phyloP scores from a whole-genome alignment of 2,113 vertebrate species.

The Aplodontia rufa region DNA sequence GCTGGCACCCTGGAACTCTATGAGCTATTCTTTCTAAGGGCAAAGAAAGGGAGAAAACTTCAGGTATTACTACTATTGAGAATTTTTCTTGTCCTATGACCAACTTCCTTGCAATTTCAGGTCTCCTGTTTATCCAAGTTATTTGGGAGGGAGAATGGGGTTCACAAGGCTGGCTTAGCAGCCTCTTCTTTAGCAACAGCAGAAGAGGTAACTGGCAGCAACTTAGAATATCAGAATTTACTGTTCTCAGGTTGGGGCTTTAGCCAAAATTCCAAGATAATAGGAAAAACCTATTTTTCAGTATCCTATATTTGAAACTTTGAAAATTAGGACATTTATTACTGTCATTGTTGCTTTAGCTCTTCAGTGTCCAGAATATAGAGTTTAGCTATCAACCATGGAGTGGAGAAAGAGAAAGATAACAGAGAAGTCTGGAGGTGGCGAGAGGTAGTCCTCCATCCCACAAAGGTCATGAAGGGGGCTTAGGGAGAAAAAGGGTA shows the following conservation, averaged over 20 bases:
- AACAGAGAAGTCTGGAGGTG: background rate
- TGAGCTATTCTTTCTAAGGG: background rate
- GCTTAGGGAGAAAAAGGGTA: accelerated
- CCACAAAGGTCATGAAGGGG: background rate
- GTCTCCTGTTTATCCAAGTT: background rate
- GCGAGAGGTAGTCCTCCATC: background rate
- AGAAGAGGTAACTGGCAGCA: background rate
- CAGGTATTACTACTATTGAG: background rate
- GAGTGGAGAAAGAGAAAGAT: background rate
- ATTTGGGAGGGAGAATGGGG: background rate
- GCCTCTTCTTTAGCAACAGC: background rate
- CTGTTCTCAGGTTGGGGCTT: background rate
- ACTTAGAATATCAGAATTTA: background rate
- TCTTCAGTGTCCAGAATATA: background rate
- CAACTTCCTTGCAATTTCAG: background rate
- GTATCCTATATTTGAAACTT: background rate
- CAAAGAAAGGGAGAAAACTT: background rate
- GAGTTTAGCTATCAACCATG: background rate
- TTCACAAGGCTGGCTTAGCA: background rate
- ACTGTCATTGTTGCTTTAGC: background rate
- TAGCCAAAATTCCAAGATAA: constrained; percentile 6
- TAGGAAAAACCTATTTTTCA: background rate
- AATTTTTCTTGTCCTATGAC: background rate
- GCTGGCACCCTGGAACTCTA: background rate
- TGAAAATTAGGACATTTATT: background rate